Conservation (phyloP, 2,113 vertebrate genomes). For the Periophthalmodon schlosseri region DNA sequence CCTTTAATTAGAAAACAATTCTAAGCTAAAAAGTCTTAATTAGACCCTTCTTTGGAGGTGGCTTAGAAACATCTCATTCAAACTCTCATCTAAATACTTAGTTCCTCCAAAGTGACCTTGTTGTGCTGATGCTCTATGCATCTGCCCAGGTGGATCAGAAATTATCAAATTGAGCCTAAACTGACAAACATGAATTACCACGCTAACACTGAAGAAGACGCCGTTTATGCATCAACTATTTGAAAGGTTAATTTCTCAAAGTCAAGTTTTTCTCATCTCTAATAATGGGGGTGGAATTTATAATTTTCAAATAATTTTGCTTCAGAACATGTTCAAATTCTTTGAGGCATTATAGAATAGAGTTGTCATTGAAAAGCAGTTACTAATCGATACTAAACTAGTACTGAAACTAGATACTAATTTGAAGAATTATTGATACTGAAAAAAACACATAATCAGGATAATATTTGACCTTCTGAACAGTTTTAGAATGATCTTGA, state of each 20-base stretch:
- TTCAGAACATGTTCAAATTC: neutral
- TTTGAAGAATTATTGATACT: too few relatives aligned
- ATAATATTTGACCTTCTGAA: too few relatives aligned
- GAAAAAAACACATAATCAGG: too few relatives aligned
- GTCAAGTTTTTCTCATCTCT: neutral
- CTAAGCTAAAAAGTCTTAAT: too few relatives aligned
- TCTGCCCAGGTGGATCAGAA: neutral
- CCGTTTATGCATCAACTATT: neutral
- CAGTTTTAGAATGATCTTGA: too few relatives aligned
- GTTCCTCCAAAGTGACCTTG: neutral
- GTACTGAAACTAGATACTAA: too few relatives aligned
- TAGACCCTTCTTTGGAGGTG: neutral
- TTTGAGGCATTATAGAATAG: neutral
- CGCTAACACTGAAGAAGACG: neutral
- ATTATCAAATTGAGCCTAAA: neutral
- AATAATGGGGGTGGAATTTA: too few relatives aligned
- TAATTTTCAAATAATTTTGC: too few relatives aligned
- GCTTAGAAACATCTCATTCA: neutral
- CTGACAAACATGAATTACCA: neutral
- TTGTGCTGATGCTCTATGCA: neutral
- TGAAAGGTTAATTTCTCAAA: neutral
- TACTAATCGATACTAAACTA: too few relatives aligned
- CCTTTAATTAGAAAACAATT: too few relatives aligned
- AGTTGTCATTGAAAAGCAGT: too few relatives aligned
- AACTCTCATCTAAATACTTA: neutral